These are phyloP conservation scores for Heteropelma amictum DNA, from an alignment of 2,888 invertebrate genomes.

Conservation along the genomic window DNA sequence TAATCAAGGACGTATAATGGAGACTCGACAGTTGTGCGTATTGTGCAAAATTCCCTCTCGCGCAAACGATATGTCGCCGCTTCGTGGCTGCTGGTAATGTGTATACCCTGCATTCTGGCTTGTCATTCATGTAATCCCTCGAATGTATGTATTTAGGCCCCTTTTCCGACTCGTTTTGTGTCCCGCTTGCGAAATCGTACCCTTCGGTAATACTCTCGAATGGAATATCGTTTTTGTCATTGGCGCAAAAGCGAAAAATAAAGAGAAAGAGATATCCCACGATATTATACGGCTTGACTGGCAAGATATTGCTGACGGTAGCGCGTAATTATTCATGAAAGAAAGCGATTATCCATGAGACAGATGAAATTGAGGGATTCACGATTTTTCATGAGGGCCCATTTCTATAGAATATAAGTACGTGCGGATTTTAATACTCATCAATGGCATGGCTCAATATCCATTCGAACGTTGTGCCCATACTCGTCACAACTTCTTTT, in stretches of 20 bases:
- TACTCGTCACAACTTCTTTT: background rate
- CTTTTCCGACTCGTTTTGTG: conserved; percentile 31
- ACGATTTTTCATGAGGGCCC: conserved; percentile 28
- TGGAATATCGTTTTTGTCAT: background rate
- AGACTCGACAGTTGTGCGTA: conserved; percentile 72
- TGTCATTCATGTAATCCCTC: conserved; percentile 43
- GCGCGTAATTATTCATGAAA: conserved; percentile 49
- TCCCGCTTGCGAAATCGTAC: conserved; percentile 19
- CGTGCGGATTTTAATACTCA: background rate
- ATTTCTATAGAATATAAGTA: conserved; percentile 16
- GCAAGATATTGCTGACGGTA: conserved; percentile 50
- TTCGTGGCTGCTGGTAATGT: conserved; percentile 34
- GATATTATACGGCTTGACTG: conserved; percentile 51
- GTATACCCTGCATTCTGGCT: background rate
- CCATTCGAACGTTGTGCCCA: conserved; percentile 9
- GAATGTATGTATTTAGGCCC: conserved; percentile 49
- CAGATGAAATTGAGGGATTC: conserved; percentile 47
- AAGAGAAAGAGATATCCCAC: background rate
- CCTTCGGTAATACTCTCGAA: conserved; percentile 44
- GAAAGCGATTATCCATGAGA: conserved; percentile 50
- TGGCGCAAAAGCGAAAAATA: background rate
- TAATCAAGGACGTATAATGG: conserved; percentile 75
- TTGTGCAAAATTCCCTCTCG: conserved; percentile 56
- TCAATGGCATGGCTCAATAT: conserved; percentile 9
- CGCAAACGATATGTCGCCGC: conserved; percentile 36